A percentile compares a stretch with the other conserved stretches of the same genome.
These are phyloP conservation scores for Xestia c-nigrum DNA, from an alignment of 2,888 invertebrate genomes.

Conservation along the genomic window DNA sequence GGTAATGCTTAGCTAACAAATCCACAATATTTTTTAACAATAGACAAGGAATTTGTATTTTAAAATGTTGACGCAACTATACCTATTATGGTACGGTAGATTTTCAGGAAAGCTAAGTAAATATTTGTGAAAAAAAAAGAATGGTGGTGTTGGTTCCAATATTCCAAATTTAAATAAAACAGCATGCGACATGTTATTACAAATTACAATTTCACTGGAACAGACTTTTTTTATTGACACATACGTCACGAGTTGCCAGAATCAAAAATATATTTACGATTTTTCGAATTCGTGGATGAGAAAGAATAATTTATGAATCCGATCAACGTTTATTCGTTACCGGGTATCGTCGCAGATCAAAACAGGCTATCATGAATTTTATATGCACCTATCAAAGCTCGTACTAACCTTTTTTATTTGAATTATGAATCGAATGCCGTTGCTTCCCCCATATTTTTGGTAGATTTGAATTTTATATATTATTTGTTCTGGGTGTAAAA, in stretches of 20 bases:
- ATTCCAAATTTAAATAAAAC: neutral
- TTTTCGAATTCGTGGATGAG: neutral
- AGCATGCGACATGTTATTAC: neutral
- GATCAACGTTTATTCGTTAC: slow-evolving; percentile 7
- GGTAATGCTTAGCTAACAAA: neutral
- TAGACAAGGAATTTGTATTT: neutral
- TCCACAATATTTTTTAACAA: neutral
- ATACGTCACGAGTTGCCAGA: neutral
- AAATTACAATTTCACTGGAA: neutral
- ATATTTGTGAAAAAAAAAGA: neutral
- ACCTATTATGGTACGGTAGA: too few relatives aligned
- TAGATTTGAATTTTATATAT: neutral
- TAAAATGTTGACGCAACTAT: neutral
- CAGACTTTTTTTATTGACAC: neutral
- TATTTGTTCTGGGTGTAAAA: too few relatives aligned
- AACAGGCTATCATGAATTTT: slow-evolving; percentile 18
- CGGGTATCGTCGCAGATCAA: slow-evolving; percentile 9
- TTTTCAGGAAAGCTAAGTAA: neutral
- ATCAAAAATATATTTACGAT: slow-evolving; percentile 5
- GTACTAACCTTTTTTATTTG: neutral
- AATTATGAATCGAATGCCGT: neutral
- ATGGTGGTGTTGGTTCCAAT: neutral
- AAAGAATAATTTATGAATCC: slow-evolving; percentile 45
- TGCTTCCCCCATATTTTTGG: neutral
- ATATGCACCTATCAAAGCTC: neutral